Evolutionary conservation across 2,113 vertebrate genomes (phyloP).

Genomic region (Eolophus roseicapilla): DNA sequence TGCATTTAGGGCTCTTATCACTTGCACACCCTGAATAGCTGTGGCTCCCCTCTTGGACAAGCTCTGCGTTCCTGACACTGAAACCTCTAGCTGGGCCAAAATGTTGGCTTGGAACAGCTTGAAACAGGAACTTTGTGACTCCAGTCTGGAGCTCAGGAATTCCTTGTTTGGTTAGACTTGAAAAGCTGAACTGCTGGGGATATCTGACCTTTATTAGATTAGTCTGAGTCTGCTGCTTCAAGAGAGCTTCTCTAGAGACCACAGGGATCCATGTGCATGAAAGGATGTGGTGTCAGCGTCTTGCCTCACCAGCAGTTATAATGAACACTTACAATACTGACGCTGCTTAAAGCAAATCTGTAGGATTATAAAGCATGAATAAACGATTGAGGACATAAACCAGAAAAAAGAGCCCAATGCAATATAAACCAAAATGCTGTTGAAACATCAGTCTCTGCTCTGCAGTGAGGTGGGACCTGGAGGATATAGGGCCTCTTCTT

Average conservation of each 20-base stretch:
- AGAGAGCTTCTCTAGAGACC: background rate
- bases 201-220: background rate
- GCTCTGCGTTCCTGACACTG: constrained; percentile 23
- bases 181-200: background rate
- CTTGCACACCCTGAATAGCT: background rate
- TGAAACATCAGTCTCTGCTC: background rate
- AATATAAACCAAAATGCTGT: background rate
- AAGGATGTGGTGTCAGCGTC: background rate
- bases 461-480: background rate
- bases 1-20: constrained; percentile 14
- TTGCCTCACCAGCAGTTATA: background rate
- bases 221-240: background rate
- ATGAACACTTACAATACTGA: background rate
- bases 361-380: background rate
- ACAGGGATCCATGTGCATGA: background rate
- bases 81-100: constrained; percentile 32
- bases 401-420: background rate
- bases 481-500: background rate
- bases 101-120: constrained; percentile 3
- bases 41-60: background rate
- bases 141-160: constrained; percentile 26
- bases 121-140: background rate
- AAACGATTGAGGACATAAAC: background rate
- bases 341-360: background rate
- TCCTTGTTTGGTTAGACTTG: background rate